These are phyloP conservation scores for Myodes glareolus DNA, from an alignment of 2,113 vertebrate genomes.

Conservation along the genomic window DNA sequence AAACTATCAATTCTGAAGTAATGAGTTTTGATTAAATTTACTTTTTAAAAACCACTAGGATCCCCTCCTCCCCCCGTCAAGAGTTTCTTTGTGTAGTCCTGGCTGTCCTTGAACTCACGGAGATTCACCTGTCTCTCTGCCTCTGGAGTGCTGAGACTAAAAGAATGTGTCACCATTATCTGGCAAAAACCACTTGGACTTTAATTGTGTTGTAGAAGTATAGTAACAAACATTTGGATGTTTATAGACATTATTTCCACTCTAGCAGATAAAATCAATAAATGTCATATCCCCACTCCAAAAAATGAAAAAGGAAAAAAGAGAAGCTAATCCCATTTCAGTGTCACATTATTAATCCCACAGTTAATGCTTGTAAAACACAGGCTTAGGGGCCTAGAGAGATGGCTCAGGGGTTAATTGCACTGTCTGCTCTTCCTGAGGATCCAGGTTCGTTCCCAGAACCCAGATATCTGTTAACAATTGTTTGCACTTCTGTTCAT, in stretches of 20 bases:
- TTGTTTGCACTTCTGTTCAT: background rate
- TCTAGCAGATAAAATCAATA: background rate
- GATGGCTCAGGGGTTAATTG: background rate
- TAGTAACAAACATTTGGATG: background rate
- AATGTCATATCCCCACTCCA: background rate
- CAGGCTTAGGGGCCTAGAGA: background rate
- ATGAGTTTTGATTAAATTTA: background rate
- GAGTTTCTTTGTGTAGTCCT: too few species aligned
- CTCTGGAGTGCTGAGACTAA: too few species aligned
- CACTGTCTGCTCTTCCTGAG: background rate
- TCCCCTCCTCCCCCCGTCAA: too few species aligned
- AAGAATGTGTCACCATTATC: too few species aligned
- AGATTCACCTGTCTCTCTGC: too few species aligned
- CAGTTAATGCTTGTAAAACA: conserved; percentile 13
- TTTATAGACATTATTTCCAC: background rate
- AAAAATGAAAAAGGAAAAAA: background rate
- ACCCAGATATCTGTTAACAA: background rate
- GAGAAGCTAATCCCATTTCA: conserved; percentile 11
- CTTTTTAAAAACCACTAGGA: too few species aligned
- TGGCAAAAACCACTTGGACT: background rate
- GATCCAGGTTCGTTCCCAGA: background rate
- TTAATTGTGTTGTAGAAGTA: background rate
- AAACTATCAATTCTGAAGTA: background rate
- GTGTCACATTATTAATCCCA: conserved; percentile 12
- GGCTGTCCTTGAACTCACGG: too few species aligned